phyloP scores from a whole-genome alignment of 2,888 invertebrate species.

The Ellobium chinense region DNA sequence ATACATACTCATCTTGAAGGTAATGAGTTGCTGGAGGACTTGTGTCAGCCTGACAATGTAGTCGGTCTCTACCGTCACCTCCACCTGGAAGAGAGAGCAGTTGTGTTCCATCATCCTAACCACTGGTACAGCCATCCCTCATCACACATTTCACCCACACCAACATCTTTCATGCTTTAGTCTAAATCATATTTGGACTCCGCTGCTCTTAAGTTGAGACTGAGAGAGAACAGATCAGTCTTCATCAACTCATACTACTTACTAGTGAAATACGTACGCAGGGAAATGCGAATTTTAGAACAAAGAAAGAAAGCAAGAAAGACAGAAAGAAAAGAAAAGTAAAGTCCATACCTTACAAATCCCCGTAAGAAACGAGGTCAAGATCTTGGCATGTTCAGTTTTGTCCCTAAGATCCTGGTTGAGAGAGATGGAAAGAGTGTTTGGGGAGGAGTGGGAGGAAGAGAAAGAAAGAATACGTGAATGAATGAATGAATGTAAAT shows the following conservation, averaged over 20 bases:
- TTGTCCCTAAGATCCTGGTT: constrained; percentile 25
- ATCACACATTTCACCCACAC: too few species aligned
- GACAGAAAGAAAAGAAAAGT: background rate
- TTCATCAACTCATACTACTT: too few species aligned
- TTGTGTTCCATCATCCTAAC: background rate
- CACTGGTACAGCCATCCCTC: background rate
- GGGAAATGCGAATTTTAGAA: background rate
- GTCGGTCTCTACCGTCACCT: constrained; percentile 9
- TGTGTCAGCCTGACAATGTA: constrained; percentile 9
- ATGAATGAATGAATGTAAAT: too few species aligned
- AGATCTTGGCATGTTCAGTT: constrained; percentile 19
- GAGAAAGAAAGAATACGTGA: background rate
- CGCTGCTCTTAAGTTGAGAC: too few species aligned
- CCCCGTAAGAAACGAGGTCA: constrained; percentile 25
- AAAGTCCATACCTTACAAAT: constrained; percentile 10
- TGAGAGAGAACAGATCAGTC: too few species aligned
- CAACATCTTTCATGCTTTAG: background rate
- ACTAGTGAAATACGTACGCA: too few species aligned
- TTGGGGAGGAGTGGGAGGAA: too few species aligned
- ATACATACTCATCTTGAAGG: constrained; percentile 9
- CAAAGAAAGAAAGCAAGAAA: background rate
- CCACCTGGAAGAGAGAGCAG: constrained; percentile 14
- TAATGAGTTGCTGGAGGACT: constrained; percentile 1
- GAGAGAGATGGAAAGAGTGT: background rate
- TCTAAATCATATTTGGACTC: background rate